Conservation (phyloP, 2,888 invertebrate species). For the Pristionchus arcanus region DNA sequence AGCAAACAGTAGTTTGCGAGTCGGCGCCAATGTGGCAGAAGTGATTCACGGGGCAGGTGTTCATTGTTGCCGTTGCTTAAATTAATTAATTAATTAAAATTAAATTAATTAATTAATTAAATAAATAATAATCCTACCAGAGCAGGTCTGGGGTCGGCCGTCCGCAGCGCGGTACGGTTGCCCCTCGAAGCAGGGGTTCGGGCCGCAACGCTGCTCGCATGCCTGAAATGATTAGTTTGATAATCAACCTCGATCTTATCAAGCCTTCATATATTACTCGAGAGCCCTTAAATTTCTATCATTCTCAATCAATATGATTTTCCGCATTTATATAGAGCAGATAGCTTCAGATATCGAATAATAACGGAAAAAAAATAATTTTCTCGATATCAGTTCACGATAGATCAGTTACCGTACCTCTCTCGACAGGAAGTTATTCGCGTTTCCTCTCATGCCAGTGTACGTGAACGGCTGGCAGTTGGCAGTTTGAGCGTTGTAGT, state of each 20-base stretch:
- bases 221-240: constrained; percentile 57
- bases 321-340: no score
- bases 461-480: constrained; percentile 77
- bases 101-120: background rate
- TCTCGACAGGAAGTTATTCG: constrained; percentile 77
- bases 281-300: no score
- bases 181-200: constrained; percentile 75
- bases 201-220: constrained; percentile 73
- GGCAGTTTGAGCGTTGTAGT: constrained; percentile 71
- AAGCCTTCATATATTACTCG: no score
- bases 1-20: constrained; percentile 77
- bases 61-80: constrained; percentile 71
- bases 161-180: constrained; percentile 76
- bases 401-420: constrained; percentile 56
- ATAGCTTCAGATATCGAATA: no score
- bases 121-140: background rate
- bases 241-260: background rate
- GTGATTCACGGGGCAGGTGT: constrained; percentile 75
- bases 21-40: constrained; percentile 79
- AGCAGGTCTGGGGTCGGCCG: constrained; percentile 76
- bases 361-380: no score
- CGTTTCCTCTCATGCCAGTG: constrained; percentile 75
- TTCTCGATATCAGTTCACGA: background rate
- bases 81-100: background rate
- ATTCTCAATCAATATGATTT: no score